Evolutionary conservation across 2,888 invertebrate genomes (phyloP).

Genomic region (Himalopsyche japonica): DNA sequence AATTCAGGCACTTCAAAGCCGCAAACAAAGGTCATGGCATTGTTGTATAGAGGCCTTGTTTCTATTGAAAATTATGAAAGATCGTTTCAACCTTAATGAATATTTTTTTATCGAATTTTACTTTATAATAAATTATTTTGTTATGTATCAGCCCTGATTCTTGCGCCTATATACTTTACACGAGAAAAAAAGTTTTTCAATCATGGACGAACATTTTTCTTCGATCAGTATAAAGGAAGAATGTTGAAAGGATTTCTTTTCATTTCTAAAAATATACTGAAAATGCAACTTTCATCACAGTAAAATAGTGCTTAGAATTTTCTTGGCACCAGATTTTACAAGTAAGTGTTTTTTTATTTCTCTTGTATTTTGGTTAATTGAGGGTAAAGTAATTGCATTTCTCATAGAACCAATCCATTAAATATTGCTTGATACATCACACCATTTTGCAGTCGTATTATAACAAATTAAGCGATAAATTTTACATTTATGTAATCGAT

Average conservation of each 20-base stretch:
- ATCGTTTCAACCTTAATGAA: too few relatives aligned
- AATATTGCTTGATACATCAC: too few relatives aligned
- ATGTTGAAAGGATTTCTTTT: background rate
- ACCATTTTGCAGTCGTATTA: too few relatives aligned
- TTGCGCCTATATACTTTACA: background rate
- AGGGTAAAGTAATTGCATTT: background rate
- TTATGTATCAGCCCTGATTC: background rate
- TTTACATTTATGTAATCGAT: too few relatives aligned
- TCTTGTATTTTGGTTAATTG: background rate
- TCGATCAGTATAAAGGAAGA: background rate
- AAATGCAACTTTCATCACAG: background rate
- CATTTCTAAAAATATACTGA: background rate
- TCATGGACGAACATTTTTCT: background rate
- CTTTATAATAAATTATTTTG: too few relatives aligned
- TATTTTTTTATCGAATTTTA: too few relatives aligned
- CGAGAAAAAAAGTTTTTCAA: background rate
- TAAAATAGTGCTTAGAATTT: background rate
- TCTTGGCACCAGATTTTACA: background rate
- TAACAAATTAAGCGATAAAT: too few relatives aligned
- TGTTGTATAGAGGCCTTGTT: too few relatives aligned
- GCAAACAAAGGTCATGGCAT: too few relatives aligned
- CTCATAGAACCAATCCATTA: background rate
- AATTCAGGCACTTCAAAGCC: too few relatives aligned
- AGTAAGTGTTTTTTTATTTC: background rate
- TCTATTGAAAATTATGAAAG: too few relatives aligned